A percentile compares a stretch with the other conserved stretches of the same genome.
Conservation (phyloP, 2,797 vertebrate genomes). For the Brotula barbata region DNA sequence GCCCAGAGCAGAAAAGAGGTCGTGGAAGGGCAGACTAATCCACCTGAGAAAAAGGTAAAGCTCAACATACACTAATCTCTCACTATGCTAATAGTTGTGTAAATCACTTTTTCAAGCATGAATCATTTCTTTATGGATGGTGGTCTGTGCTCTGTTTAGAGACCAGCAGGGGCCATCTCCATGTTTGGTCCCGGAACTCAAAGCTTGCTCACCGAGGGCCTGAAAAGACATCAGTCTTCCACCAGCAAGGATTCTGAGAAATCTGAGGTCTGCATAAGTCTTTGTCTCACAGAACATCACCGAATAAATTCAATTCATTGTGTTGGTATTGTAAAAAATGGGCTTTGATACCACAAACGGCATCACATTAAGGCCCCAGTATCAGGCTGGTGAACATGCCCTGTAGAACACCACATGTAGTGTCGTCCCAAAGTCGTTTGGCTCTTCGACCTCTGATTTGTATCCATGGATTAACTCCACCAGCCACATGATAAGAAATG, state of each 20-base stretch:
- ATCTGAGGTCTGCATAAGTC: slow-evolving; percentile 72
- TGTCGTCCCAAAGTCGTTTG: too few species aligned
- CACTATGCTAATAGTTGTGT: background rate
- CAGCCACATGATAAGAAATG: too few species aligned
- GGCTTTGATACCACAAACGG: too few species aligned
- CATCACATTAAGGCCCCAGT: too few species aligned
- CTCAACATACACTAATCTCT: background rate
- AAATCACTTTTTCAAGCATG: background rate
- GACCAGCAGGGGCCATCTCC: slow-evolving; percentile 80
- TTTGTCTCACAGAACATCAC: slow-evolving; percentile 13
- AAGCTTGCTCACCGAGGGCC: slow-evolving; percentile 75
- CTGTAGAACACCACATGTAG: too few species aligned
- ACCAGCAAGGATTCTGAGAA: slow-evolving; percentile 75
- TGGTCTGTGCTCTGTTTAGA: slow-evolving; percentile 55
- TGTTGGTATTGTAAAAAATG: too few species aligned
- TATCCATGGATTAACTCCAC: too few species aligned
- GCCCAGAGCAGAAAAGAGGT: slow-evolving; percentile 58
- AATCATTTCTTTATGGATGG: slow-evolving; percentile 3
- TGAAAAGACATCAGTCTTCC: slow-evolving; percentile 72
- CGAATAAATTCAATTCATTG: slow-evolving; percentile 31
- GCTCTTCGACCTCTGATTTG: too few species aligned
- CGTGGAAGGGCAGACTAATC: slow-evolving; percentile 57
- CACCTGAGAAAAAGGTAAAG: slow-evolving; percentile 78
- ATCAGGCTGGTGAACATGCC: too few species aligned
- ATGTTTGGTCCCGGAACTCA: slow-evolving; percentile 81